Base-by-base conservation (phyloP, 2,113 vertebrate genomes). In the Sminthopsis crassicaudata region DNA sequence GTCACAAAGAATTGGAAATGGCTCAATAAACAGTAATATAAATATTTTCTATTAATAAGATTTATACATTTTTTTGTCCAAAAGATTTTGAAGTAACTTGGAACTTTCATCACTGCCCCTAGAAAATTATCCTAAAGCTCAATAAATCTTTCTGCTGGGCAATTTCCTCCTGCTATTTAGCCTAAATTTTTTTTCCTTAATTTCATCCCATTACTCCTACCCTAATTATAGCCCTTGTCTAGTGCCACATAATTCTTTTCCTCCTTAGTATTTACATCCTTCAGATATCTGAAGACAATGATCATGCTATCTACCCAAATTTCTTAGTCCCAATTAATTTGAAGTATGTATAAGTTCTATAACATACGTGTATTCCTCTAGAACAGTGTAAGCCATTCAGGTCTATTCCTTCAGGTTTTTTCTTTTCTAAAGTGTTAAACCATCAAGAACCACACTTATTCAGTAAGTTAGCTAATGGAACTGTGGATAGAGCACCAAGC, bases 201-300 rank as follows among this genome's bases (percentile, higher is more conserved):
- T 95, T 96, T 96, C 91, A 95, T 93, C 89, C 95, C 95, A 67
- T 90, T 76, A 92, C 84, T 94, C 93, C 93, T 94, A 94, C 94
- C 93, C 91, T 95, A 95, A 95, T 95, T 92, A 95, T 42, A 95
- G 46, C 95, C 91, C 60, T 93, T 55, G 91, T 93, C 92, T 93
- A 3, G 9, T 95, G 53, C 90, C 96, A 96, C 97, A 96, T 93
- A 94, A 90, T 96, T 96, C 94, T 91, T 94, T 95, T 96, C 91
- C 96, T 93, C 67, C 91, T 94, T 12, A 0, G 54, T 95, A 53
- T 93, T 96, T 91, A 95, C 25, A 92, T 93, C 93, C 89, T 89
- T 97, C 93, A 95, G 92, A 93, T 93, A 67, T 95, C 96, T 97
- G 94, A 95, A 95, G 94, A 90, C 90, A 54, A 84, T 9, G 53